These are phyloP conservation scores for Clavelina lepadiformis DNA, from an alignment of 23 tunicate species.

Conservation along the genomic window DNA sequence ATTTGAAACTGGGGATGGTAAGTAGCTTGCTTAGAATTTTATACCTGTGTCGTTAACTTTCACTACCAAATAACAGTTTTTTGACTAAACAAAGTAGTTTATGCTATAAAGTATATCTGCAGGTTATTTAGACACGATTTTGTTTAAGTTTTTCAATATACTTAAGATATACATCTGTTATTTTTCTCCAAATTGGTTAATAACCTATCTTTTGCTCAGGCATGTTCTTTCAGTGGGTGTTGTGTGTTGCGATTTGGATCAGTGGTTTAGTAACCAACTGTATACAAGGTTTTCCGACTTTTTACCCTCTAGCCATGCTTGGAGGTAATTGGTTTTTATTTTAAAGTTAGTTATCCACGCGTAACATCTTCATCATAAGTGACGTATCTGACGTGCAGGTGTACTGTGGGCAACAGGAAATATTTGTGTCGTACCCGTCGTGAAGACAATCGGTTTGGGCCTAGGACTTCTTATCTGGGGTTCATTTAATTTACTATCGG, in stretches of 20 bases:
- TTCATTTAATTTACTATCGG: slow-evolving; percentile 79
- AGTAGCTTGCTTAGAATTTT: too few species aligned
- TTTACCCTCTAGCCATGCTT: slow-evolving; percentile 82
- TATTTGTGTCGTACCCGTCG: slow-evolving; percentile 82
- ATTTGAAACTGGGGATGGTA: slow-evolving; percentile 98
- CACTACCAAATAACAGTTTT: too few species aligned
- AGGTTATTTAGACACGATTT: too few species aligned
- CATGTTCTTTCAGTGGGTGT: slow-evolving; percentile 90
- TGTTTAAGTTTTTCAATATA: too few species aligned
- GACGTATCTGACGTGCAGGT: too few species aligned
- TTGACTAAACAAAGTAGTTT: too few species aligned
- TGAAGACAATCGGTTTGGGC: slow-evolving; percentile 94
- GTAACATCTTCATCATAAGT: too few species aligned
- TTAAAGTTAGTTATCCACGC: not conserved
- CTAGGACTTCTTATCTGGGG: slow-evolving; percentile 93
- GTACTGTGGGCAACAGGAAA: slow-evolving; percentile 98
- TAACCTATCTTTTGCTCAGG: slow-evolving; percentile 17
- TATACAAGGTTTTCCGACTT: slow-evolving; percentile 43
- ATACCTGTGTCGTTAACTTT: too few species aligned
- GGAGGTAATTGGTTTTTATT: slow-evolving; percentile 51
- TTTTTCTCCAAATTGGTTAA: too few species aligned
- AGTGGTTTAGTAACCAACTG: slow-evolving; percentile 62
- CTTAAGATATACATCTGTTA: too few species aligned
- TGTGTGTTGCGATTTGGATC: slow-evolving; percentile 84
- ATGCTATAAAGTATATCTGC: too few species aligned